These are phyloP conservation scores for Halictus quadricinctus DNA, from an alignment of 2,888 invertebrate species.

Conservation along the genomic window DNA sequence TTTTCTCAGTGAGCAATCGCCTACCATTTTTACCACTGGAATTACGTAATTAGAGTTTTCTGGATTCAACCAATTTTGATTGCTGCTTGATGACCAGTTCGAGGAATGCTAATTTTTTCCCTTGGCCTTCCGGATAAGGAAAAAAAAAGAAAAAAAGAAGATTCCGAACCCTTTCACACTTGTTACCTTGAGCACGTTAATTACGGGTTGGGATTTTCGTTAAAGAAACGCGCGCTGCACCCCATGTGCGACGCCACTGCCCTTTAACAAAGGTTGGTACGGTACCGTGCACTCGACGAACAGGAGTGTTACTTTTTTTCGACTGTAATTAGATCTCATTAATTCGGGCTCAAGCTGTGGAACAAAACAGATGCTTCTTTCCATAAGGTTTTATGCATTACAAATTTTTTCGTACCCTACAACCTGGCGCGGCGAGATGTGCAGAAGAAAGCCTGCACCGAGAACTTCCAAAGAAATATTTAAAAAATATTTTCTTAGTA, in stretches of 20 bases:
- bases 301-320: not conserved
- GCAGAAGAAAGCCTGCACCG: not conserved
- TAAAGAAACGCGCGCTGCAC: not conserved
- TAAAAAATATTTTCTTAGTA: not conserved
- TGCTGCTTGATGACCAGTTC: too few relatives aligned
- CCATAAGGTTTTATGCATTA: not conserved
- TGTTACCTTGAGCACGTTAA: not conserved
- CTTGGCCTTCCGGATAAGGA: not conserved
- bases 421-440: not conserved
- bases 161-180: not conserved
- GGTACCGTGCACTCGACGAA: not conserved
- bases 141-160: not conserved
- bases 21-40: too few relatives aligned
- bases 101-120: not conserved
- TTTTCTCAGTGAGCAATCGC: too few relatives aligned
- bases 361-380: not conserved
- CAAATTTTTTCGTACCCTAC: not conserved
- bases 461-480: not conserved
- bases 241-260: not conserved
- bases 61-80: too few relatives aligned
- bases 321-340: not conserved
- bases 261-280: not conserved
- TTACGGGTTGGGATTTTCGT: not conserved
- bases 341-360: not conserved
- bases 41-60: too few relatives aligned